These are phyloP conservation scores for Drosophila ananassae DNA, from an alignment of 1,140 invertebrate species.

Conservation along the genomic window DNA sequence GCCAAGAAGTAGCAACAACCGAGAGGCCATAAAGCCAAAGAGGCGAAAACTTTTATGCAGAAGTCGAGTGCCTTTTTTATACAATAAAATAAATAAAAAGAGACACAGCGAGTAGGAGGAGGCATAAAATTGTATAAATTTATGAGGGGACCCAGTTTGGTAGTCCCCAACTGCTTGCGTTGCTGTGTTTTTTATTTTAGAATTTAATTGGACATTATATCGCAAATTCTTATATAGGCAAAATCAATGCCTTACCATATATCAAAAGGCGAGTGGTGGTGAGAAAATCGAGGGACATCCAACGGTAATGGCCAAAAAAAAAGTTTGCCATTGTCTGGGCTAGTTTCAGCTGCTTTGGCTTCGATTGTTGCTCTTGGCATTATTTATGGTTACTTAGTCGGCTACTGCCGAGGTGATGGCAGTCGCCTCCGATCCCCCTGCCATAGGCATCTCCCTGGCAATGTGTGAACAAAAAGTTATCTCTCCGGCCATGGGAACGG, in stretches of 20 bases:
- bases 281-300: constrained; percentile 5
- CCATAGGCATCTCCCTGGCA: not conserved
- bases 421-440: not conserved
- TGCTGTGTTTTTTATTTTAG: constrained; percentile 40
- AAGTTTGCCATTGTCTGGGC: constrained; percentile 41
- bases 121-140: constrained; percentile 74
- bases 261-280: constrained; percentile 33
- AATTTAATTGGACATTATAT: constrained; percentile 80
- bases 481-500: constrained; percentile 40
- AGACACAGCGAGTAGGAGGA: constrained; percentile 24
- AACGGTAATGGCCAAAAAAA: constrained; percentile 49
- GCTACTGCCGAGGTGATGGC: not conserved
- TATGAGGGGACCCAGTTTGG: constrained; percentile 57
- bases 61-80: constrained; percentile 59
- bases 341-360: constrained; percentile 36
- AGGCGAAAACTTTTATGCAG: constrained; percentile 49
- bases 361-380: constrained; percentile 45
- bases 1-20: constrained; percentile 15
- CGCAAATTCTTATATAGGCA: constrained; percentile 60
- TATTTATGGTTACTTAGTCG: constrained; percentile 48
- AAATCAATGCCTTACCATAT: constrained; percentile 50
- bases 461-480: constrained; percentile 49
- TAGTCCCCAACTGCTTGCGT: constrained; percentile 37
- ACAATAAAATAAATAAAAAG: constrained; percentile 76
- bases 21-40: constrained; percentile 70